Percentiles rank a stretch among this genome's conserved stretches.
Conservation (phyloP, 1,140 invertebrate species). For the Drosophila seguyi region DNA sequence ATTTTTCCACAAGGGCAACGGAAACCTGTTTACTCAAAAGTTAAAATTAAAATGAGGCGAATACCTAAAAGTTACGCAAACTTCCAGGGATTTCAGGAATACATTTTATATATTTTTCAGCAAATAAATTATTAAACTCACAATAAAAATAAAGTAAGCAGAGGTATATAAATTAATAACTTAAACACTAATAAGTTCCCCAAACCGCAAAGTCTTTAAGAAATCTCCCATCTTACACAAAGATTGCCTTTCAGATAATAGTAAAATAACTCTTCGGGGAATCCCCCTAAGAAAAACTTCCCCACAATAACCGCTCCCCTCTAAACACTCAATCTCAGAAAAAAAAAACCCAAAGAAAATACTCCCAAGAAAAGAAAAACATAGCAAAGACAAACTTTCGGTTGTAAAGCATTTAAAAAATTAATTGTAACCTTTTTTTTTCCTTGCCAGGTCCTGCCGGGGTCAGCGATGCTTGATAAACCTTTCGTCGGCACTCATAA, state of each 20-base stretch:
- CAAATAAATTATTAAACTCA: not conserved
- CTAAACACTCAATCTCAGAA: conserved; percentile 20
- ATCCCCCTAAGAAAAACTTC: not conserved
- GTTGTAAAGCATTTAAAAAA: conserved; percentile 73
- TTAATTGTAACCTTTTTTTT: conserved; percentile 57
- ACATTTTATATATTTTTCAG: not conserved
- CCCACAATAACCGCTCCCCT: not conserved
- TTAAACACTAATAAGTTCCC: not conserved
- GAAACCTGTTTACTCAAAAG: not conserved
- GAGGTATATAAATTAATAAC: not conserved
- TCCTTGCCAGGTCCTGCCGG: too few relatives aligned
- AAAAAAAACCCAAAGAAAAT: not conserved
- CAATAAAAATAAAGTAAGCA: not conserved
- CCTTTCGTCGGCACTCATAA: conserved; percentile 52
- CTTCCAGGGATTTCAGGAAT: not conserved
- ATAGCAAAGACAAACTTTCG: conserved; percentile 26
- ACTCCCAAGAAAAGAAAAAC: not conserved
- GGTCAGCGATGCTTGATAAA: conserved; percentile 46
- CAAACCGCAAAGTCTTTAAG: too few relatives aligned
- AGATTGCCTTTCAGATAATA: not conserved
- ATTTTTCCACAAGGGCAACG: not conserved
- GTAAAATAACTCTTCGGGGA: conserved; percentile 2
- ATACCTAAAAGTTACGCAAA: not conserved
- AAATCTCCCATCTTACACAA: not conserved
- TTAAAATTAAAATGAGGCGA: conserved; percentile 1